A percentile compares a stretch with the other conserved stretches of the same genome.
Conservation (phyloP, 2,797 vertebrate genomes). For the Trachurus trachurus region DNA sequence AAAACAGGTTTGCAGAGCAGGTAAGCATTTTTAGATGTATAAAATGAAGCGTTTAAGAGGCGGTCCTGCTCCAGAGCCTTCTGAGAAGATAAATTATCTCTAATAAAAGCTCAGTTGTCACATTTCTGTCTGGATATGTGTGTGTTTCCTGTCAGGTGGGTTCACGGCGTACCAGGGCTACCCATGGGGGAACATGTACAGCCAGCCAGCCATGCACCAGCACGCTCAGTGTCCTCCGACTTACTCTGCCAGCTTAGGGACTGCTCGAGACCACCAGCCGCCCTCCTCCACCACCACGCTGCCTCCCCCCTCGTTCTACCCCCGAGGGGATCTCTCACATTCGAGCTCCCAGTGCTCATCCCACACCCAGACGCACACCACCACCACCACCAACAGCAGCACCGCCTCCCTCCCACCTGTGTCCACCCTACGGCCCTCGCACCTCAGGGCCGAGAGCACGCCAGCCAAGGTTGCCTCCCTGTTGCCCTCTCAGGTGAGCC, state of each 20-base stretch:
- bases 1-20: not conserved
- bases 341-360: slow-evolving; percentile 50
- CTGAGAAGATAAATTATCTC: not conserved
- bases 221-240: slow-evolving; percentile 64
- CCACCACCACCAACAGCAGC: slow-evolving; percentile 11
- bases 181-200: slow-evolving; percentile 85
- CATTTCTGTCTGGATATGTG: slow-evolving; percentile 8
- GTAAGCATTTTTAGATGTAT: not conserved
- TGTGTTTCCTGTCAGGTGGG: slow-evolving; percentile 51
- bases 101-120: slow-evolving; percentile 1
- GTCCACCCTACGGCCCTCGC: slow-evolving; percentile 63
- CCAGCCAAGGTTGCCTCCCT: slow-evolving; percentile 48
- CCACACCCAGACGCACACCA: slow-evolving; percentile 52
- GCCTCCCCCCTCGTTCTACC: slow-evolving; percentile 58
- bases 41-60: not conserved
- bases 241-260: slow-evolving; percentile 68
- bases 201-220: slow-evolving; percentile 75
- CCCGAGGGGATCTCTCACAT: slow-evolving; percentile 46
- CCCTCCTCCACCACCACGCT: slow-evolving; percentile 55
- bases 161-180: slow-evolving; percentile 79
- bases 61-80: not conserved
- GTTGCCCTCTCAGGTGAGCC: slow-evolving; percentile 66
- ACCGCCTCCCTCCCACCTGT: slow-evolving; percentile 69
- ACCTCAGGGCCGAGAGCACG: slow-evolving; percentile 55
- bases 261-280: slow-evolving; percentile 57